Base-by-base conservation (phyloP, 2,797 vertebrate genomes). In the Notoglanidium macrostoma region DNA sequence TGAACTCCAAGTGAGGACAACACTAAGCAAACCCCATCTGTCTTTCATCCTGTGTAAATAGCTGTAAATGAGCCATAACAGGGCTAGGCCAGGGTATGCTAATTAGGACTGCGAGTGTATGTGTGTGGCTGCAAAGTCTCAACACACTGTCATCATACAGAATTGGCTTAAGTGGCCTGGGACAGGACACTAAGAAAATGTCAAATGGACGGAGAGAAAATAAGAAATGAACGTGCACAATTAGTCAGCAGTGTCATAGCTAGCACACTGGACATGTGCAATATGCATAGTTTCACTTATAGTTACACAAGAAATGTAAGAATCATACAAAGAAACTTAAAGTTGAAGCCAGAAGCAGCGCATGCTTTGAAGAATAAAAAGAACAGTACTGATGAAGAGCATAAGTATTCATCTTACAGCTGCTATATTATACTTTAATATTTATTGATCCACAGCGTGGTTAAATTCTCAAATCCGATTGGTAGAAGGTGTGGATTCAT, bases 101-200 rank as follows among this genome's bases (percentile, higher is more conserved):
- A 96, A 95, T 96, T 95, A 95, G 93, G 89, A 90, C 44, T 93
- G 93, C 94, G 93, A 91, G 89, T 93, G 63, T 65, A n/a, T 54
- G 32, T n/a, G 40, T 72, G 94, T 92, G 94, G 93, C 94, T 92
- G 93, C 92, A 92, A 94, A 94, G 94, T 94, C 94, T 95, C 93
- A 93, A 92, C 94, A 93, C 95, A 95, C 94, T 95, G 95, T 95
- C 94, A 95, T 93, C 92, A 88, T 80, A 92, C 94, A 92, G 91
- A 92, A 91, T 93, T 93, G 81, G 86, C 89, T 92, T 90, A 93
- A 93, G 95, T 94, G 95, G 94, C 94, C 92, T 74, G 74, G 55
- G 89, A 89, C 87, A 92, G 92, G 92, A 91, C 86, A 92, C 89
- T 91, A 89, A 82, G 77, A 67, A 72, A 83, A 89, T 89, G 54